Base-by-base conservation (phyloP, 2,888 invertebrate genomes). In the Calameuta pallipes region DNA sequence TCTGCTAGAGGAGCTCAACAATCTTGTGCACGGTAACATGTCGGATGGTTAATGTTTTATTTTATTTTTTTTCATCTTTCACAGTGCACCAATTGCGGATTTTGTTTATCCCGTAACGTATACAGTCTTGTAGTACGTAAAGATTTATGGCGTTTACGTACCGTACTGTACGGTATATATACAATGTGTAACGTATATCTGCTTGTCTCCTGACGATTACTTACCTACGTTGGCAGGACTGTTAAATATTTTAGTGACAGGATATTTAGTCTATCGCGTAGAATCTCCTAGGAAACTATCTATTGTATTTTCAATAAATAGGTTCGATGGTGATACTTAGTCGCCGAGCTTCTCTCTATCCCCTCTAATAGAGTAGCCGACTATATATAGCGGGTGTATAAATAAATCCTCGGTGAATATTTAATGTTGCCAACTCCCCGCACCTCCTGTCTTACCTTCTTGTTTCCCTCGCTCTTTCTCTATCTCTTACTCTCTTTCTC, bases 331-430 rank as follows among this genome's bases (percentile, higher is more conserved):
- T 34, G 74, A 68, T 77, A 77, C 77, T 77, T 77, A 74, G 69
- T 73, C 35, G 75, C 75, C 41, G 69, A 75, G 69, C 75, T 37
- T 74, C 74, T 78, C 71, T 70, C 75, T 15, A 15, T 41, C 71
- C 75, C 56, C 81, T 80, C 83, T 85, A 83, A 83, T 82, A 83
- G 81, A 83, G 81, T 79, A 79, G 77, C 69, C 79, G 75, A 36
- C 84, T 85, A 85, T 85, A 85, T 85, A 88, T 86, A 88, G 86
- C 80, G 80, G 80, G 80, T 82, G 84, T 88, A 89, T 88, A 88
- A 89, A 88, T 88, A 88, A 88, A 83, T 84, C 81, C 82, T 77
- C 79, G 80, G 81, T 85, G 86, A 86, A 88, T 88, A 88, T 89
- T 88, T 87, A 89, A 89, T 88, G 88, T 86, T 86, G 88, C 88